Base-by-base conservation (phyloP, 2,113 vertebrate species). In the Nestor notabilis region DNA sequence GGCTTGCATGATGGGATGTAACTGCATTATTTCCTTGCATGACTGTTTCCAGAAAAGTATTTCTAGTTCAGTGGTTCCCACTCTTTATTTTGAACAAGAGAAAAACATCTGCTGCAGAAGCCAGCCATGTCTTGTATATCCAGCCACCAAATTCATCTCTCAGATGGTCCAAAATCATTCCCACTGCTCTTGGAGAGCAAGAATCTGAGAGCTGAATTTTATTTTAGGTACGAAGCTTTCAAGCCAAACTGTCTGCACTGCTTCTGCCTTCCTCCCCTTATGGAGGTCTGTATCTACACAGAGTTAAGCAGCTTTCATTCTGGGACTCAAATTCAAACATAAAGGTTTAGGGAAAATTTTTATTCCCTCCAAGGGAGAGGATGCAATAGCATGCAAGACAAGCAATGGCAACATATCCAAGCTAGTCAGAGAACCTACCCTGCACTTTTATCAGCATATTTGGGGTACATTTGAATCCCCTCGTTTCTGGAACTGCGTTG, bases 1-100 rank as follows among this genome's bases (percentile, higher is more conserved):
- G 90, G 39, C 28, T 95, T 97, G 97, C 97, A 97, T 97, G 97
- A 72, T 58, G 93, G 69, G 95, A 83, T 87, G 80, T 79, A 83
- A 91, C 63, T 96, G 94, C 95, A 90, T 94, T 91, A 60, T 77
- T 80, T 94, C 58, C 63, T 87, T 97, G 97, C 97, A 97, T 96
- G 97, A 72, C 33, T 87, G 25, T 93, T 90, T 91, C 66, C 83
- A 87, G 74, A 93, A 65, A 91, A 93, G 53, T 75, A 81, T 65
- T 91, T 87, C 93, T 94, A 96, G 94, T 95, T 95, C 94, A 95
- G 88, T 92, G 96, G 92, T 96, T 95, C 95, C 85, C 92, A 97
- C 92, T 81, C 80, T 77, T 89, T 75, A 33, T 71, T 81, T 47
- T 76, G 29, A 90, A 39, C 53, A 82, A 93, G 20, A 4, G 11